phyloP scores from a whole-genome alignment of 2,888 invertebrate species.

The Leucoma salicis region DNA sequence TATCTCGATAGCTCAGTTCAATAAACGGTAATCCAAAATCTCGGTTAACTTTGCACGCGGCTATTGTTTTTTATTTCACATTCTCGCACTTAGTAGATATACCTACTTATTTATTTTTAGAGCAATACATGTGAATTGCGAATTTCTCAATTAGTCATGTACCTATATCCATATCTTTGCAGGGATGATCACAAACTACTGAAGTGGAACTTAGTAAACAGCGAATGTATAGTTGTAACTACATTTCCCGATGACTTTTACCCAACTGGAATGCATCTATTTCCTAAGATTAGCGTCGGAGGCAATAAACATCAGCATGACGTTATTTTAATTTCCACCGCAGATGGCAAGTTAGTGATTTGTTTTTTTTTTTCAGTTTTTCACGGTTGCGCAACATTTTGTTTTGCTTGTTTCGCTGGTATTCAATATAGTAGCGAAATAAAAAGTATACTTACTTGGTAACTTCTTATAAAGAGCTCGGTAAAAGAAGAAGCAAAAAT shows the following conservation, averaged over 20 bases:
- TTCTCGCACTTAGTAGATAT: too few relatives aligned
- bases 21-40: too few relatives aligned
- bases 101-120: too few relatives aligned
- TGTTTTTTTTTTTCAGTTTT: not conserved
- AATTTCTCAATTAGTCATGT: too few relatives aligned
- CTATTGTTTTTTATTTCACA: too few relatives aligned
- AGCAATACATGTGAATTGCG: too few relatives aligned
- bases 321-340: constrained; percentile 91
- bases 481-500: too few relatives aligned
- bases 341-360: constrained; percentile 87
- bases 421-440: too few relatives aligned
- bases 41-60: too few relatives aligned
- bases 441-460: too few relatives aligned
- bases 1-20: too few relatives aligned
- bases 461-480: too few relatives aligned
- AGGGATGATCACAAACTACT: constrained; percentile 96
- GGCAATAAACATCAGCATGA: constrained; percentile 86
- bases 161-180: constrained; percentile 20
- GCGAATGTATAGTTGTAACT: constrained; percentile 88
- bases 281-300: constrained; percentile 85
- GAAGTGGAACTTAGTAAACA: constrained; percentile 93
- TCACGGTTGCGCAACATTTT: not conserved
- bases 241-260: constrained; percentile 92
- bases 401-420: not conserved
- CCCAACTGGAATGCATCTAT: constrained; percentile 95